Conservation (phyloP, 2,113 vertebrate species). For the Embiotoca jacksoni region DNA sequence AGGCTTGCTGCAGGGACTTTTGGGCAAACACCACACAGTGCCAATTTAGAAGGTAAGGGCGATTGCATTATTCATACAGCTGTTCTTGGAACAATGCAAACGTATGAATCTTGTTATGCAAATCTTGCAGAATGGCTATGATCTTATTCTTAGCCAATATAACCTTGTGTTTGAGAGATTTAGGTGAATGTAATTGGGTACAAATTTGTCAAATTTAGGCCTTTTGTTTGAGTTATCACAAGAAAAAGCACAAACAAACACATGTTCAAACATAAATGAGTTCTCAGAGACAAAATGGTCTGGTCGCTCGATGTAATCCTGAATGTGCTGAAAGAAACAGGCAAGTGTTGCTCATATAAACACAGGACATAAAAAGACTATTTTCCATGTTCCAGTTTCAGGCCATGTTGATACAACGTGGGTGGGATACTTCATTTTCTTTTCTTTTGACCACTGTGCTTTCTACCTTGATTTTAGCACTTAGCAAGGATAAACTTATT, state of each 20-base stretch:
- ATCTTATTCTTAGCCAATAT: slow-evolving; percentile 5
- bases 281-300: neutral
- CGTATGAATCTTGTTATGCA: slow-evolving; percentile 3
- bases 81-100: neutral
- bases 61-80: no score
- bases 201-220: neutral
- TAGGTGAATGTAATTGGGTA: no score
- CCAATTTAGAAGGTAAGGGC: slow-evolving; percentile 11
- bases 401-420: slow-evolving; percentile 1
- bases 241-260: neutral
- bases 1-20: neutral
- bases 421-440: neutral
- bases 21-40: neutral
- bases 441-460: neutral
- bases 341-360: neutral
- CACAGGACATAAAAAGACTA: neutral
- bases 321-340: neutral
- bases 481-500: no score
- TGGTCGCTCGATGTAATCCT: neutral
- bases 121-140: neutral
- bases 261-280: neutral
- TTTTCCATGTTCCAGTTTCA: slow-evolving; percentile 29
- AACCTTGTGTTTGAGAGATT: neutral
- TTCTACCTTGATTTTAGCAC: neutral
- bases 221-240: neutral